These are phyloP conservation scores for Alligator mississippiensis DNA, from an alignment of 2,113 vertebrate species.

Conservation along the genomic window DNA sequence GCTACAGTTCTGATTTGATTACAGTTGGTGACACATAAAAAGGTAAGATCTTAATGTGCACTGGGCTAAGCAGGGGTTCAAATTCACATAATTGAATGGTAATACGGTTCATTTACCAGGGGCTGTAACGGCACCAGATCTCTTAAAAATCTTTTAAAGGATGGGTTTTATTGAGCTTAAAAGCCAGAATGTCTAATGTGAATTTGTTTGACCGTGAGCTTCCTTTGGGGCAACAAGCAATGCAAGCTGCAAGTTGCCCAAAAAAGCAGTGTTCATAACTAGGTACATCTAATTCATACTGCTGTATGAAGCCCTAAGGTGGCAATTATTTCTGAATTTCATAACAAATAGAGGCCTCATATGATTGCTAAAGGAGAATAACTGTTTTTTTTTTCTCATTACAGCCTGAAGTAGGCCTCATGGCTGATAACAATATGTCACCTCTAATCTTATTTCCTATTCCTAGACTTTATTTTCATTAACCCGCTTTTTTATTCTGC, in stretches of 20 bases:
- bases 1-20: constrained; percentile 24
- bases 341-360: constrained; percentile 56
- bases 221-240: constrained; percentile 62
- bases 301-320: constrained; percentile 65
- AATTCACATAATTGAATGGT: constrained; percentile 36
- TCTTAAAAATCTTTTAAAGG: neutral
- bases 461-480: constrained; percentile 53
- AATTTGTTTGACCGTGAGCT: constrained; percentile 44
- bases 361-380: constrained; percentile 57
- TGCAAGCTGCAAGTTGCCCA: constrained; percentile 1
- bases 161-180: constrained; percentile 33
- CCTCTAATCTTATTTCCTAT: constrained; percentile 62
- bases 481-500: constrained; percentile 24
- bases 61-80: neutral
- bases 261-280: neutral
- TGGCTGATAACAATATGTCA: constrained; percentile 66
- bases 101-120: neutral
- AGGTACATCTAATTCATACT: constrained; percentile 50
- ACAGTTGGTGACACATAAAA: neutral
- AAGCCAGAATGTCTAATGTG: constrained; percentile 2
- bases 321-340: constrained; percentile 76
- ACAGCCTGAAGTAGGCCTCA: constrained; percentile 62
- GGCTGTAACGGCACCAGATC: neutral
- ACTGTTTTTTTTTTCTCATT: constrained; percentile 24
- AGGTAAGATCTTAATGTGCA: constrained; percentile 16